Evolutionary conservation across 2,797 vertebrate genomes (phyloP).

Genomic region (Cetoscarus ocellatus): DNA sequence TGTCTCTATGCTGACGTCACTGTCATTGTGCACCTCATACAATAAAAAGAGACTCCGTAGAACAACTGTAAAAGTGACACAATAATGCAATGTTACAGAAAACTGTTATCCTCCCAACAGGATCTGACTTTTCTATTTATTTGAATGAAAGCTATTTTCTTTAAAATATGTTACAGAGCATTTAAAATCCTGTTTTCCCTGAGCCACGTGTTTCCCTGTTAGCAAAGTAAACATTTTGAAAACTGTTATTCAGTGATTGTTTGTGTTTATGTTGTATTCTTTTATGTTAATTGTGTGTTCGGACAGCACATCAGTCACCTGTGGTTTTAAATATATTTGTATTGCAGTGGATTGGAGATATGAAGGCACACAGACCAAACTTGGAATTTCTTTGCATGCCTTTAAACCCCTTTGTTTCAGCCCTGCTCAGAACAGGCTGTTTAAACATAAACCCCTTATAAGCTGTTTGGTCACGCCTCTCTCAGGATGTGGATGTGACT

Average conservation of each 20-base stretch:
- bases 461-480: too few species aligned
- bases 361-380: too few species aligned
- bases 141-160: not conserved
- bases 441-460: too few species aligned
- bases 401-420: too few species aligned
- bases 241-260: too few species aligned
- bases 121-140: not conserved
- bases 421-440: too few species aligned
- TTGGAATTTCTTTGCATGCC: too few species aligned
- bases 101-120: not conserved
- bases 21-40: slow-evolving; percentile 25
- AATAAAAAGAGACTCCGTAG: slow-evolving; percentile 12
- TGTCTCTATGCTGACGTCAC: slow-evolving; percentile 33
- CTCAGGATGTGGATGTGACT: too few species aligned
- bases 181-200: not conserved
- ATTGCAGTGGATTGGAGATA: not conserved
- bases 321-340: too few species aligned
- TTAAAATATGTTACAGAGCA: not conserved
- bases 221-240: not conserved
- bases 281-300: too few species aligned
- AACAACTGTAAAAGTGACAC: slow-evolving; percentile 11
- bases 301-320: too few species aligned
- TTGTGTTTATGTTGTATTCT: too few species aligned
- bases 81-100: not conserved
- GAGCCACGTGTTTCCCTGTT: not conserved